A percentile compares a stretch with the other conserved stretches of the same genome.
These are phyloP conservation scores for Stylophora pistillata DNA, from an alignment of 64 coral and sea anemone species.

Conservation along the genomic window DNA sequence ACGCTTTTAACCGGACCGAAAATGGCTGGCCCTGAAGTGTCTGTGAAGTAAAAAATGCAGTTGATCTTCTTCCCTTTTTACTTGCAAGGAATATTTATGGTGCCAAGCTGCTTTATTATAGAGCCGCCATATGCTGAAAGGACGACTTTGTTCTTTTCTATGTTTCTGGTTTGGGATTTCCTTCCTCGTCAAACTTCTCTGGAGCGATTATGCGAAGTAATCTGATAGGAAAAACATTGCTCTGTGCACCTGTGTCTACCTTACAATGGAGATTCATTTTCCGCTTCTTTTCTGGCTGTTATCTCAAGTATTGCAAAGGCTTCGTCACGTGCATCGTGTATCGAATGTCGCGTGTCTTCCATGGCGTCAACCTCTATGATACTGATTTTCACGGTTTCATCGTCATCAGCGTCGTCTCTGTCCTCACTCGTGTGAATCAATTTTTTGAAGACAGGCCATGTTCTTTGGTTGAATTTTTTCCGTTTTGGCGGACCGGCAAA, in stretches of 20 bases:
- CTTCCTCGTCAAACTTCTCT: constrained; percentile 26
- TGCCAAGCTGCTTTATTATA: constrained; percentile 9
- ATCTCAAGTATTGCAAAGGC: no score
- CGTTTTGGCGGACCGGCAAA: neutral
- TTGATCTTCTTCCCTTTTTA: constrained; percentile 14
- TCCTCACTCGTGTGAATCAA: no score
- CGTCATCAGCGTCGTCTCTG: no score
- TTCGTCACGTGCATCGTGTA: no score
- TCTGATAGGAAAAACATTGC: constrained; percentile 28
- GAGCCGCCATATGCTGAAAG: constrained; percentile 5
- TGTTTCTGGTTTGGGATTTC: constrained; percentile 10
- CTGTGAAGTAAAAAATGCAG: constrained; percentile 9
- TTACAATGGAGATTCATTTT: no score
- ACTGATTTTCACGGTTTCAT: no score
- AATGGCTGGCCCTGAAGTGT: constrained; percentile 30
- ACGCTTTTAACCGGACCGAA: constrained; percentile 14
- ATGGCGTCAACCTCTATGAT: no score
- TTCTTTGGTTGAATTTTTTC: neutral
- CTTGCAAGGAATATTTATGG: constrained; percentile 19
- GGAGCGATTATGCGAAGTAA: constrained; percentile 33
- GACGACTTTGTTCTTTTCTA: constrained; percentile 12
- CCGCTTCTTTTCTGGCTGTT: neutral
- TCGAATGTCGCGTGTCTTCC: no score
- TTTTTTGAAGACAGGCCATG: no score
- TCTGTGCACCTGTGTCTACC: constrained; percentile 24